These are phyloP conservation scores for Apogon hyalosoma DNA, from an alignment of 2,797 vertebrate species.

Conservation along the genomic window DNA sequence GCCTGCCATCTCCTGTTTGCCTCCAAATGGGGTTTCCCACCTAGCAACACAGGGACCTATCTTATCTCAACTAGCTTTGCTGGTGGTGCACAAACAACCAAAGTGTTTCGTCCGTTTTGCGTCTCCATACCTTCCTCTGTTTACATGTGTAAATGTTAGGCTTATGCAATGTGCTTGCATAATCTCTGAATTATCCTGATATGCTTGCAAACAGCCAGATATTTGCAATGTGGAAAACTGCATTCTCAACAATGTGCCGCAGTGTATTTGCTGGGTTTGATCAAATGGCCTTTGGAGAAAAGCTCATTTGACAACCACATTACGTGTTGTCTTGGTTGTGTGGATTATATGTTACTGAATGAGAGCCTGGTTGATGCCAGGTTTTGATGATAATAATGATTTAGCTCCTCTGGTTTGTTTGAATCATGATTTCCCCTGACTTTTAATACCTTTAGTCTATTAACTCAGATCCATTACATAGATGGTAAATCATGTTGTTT, in stretches of 20 bases:
- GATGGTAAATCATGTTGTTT: neutral
- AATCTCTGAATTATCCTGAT: constrained; percentile 49
- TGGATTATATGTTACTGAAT: constrained; percentile 50
- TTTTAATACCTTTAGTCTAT: neutral
- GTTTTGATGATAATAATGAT: constrained; percentile 25
- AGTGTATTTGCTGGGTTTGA: constrained; percentile 48
- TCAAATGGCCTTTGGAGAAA: constrained; percentile 75
- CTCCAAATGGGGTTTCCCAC: constrained; percentile 45
- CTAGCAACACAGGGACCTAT: constrained; percentile 60
- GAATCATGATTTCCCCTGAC: constrained; percentile 21
- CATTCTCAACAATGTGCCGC: constrained; percentile 71
- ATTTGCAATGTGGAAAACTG: constrained; percentile 70
- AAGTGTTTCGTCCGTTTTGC: constrained; percentile 46
- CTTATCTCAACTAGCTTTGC: constrained; percentile 48
- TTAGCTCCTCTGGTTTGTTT: constrained; percentile 34
- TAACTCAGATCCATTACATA: neutral
- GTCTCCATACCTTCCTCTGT: constrained; percentile 57
- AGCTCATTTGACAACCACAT: constrained; percentile 67
- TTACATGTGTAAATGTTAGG: constrained; percentile 60
- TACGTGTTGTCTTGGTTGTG: constrained; percentile 63
- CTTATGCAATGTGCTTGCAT: constrained; percentile 60
- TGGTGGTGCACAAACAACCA: constrained; percentile 55
- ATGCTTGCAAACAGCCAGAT: constrained; percentile 64
- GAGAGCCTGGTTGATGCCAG: constrained; percentile 38
- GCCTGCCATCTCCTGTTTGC: constrained; percentile 71